A percentile compares a stretch with the other conserved stretches of the same genome.
Evolutionary conservation across 2,797 vertebrate genomes (phyloP).

Genomic region (Garrulus glandarius): DNA sequence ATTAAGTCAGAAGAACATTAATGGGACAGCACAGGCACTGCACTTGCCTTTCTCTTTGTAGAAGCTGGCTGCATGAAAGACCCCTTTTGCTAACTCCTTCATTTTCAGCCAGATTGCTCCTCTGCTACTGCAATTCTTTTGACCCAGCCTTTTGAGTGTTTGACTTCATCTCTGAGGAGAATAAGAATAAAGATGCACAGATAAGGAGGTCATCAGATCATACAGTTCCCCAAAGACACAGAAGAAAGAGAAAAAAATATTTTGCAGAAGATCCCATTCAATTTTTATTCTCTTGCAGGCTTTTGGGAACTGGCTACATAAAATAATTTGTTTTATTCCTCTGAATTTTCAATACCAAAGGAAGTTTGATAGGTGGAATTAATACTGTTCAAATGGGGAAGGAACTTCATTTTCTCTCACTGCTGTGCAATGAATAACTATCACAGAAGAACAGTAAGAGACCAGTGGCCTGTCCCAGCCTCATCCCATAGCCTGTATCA

Average conservation of each 20-base stretch:
- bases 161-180: neutral
- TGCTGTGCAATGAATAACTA: neutral
- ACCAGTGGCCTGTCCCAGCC: neutral
- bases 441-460: neutral
- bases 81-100: neutral
- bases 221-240: neutral
- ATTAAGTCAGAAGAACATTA: neutral
- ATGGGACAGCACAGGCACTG: neutral
- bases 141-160: neutral
- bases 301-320: neutral
- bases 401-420: neutral
- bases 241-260: neutral
- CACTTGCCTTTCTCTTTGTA: neutral
- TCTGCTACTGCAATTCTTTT: neutral
- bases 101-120: constrained; percentile 1
- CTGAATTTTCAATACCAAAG: neutral
- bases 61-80: neutral
- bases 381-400: neutral
- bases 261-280: neutral
- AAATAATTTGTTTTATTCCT: neutral
- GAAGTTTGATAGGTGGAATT: neutral
- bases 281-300: neutral
- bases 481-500: neutral
- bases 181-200: neutral
- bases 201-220: neutral